Percentiles rank a stretch among this genome's conserved stretches.
These are phyloP conservation scores for Cheilosia scutellata DNA, from an alignment of 2,888 invertebrate species.

Conservation along the genomic window DNA sequence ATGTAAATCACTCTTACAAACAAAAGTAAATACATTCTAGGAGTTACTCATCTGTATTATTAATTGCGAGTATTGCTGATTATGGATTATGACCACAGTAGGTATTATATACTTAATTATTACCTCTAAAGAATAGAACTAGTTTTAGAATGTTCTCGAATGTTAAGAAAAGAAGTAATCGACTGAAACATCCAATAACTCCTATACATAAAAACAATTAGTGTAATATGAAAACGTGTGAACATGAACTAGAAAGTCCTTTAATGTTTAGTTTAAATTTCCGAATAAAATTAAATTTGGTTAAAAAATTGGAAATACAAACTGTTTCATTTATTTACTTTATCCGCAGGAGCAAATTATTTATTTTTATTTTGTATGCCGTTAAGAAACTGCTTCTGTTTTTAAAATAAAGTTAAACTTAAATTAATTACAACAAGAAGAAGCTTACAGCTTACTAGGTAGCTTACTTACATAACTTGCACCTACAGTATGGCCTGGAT, in stretches of 20 bases:
- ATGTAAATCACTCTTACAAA: not conserved
- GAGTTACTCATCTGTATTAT: not conserved
- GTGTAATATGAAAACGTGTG: conserved; percentile 59
- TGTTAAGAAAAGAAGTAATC: conserved; percentile 64
- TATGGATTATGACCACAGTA: not conserved
- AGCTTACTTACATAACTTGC: too few species aligned
- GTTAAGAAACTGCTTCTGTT: too few species aligned
- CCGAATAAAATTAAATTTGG: conserved; percentile 71
- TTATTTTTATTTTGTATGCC: too few species aligned
- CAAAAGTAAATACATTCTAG: not conserved
- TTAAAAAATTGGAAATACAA: conserved; percentile 59
- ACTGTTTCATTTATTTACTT: too few species aligned
- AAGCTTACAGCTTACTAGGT: too few species aligned
- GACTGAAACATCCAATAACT: conserved; percentile 71
- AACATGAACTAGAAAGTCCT: conserved; percentile 52
- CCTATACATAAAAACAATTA: conserved; percentile 66
- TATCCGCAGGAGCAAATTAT: too few species aligned
- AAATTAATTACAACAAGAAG: too few species aligned
- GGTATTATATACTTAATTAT: conserved; percentile 60
- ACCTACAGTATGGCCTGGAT: too few species aligned
- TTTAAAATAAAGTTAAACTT: too few species aligned
- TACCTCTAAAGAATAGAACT: conserved; percentile 43
- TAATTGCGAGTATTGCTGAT: not conserved
- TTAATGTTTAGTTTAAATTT: conserved; percentile 69
- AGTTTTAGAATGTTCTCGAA: conserved; percentile 68